Evolutionary conservation across 2,113 vertebrate genomes (phyloP), one percentile per base, ranked within the genome.

Genomic region (Calidris pugnax): DNA sequence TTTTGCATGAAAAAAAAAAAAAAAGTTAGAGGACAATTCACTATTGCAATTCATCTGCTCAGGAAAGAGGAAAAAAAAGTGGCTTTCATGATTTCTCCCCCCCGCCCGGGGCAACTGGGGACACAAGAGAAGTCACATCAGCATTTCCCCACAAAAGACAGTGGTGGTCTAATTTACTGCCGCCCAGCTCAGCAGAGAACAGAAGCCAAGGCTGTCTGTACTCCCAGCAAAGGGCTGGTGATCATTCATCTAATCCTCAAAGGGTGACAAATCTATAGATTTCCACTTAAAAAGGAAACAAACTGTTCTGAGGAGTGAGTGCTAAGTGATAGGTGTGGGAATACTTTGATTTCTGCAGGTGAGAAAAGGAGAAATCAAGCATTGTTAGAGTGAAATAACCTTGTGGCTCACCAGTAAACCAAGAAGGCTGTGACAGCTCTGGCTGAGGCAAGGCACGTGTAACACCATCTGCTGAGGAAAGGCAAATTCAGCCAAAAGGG

Each of bases 271-370:
- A 94, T 45, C 83, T 57, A 74, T 19, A 62, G 60, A 87, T 90
- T 94, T 89, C 73, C 80, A 87, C 81, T 93, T 92, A 62, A 85
- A 92, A 90, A 94, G 79, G 77, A 84, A 97, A 85, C 73, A 60
- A 94, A 90, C 60, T 80, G 59, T 77, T 76, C 69, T 14, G 86
- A 90, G 72, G 13, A 68, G 33, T 69, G 84, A 92, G 62, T 57
- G 76, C 69, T 89, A 92, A 95, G 92, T n/a, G 73, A 92, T 62
- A 78, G 64, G 39, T 76, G 15, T 57, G 68, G 87, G 79, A 94
- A 95, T 72, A 78, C 91, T 94, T 71, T 57, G 83, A 90, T 77
- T 94, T 79, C 89, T 73, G 85, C 79, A 88, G 90, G 88, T 82
- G 60, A 93, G 76, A 77, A 74, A 66, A 45, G 50, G 78, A 89